phyloP scores from a whole-genome alignment of 2,797 vertebrate genomes.

The Microhierax caerulescens region DNA sequence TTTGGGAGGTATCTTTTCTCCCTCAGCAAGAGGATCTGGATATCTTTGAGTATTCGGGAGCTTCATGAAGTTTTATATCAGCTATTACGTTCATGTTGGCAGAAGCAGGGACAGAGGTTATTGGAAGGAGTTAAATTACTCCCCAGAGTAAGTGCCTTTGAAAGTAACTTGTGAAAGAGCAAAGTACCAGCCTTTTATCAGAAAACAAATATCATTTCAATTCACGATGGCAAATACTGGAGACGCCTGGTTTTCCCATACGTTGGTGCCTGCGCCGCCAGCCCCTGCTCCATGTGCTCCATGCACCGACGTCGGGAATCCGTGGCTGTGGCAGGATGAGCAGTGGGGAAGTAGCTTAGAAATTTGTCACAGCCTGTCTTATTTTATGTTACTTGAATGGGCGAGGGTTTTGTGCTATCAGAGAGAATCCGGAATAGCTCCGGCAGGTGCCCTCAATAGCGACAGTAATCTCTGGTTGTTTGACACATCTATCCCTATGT shows the following conservation, averaged over 20 bases:
- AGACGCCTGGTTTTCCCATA: neutral
- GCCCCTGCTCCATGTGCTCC: neutral
- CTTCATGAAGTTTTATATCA: neutral
- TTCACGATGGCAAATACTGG: neutral
- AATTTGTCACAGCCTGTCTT: conserved; percentile 15
- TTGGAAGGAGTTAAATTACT: conserved; percentile 40
- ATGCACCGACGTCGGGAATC: neutral
- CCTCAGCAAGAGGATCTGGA: neutral
- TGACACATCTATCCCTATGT: neutral
- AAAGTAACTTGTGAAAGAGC: neutral
- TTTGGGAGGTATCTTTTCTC: neutral
- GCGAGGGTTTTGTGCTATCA: neutral
- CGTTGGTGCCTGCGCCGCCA: neutral
- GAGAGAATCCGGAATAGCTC: neutral
- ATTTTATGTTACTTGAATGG: neutral
- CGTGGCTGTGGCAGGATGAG: neutral
- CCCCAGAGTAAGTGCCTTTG: neutral
- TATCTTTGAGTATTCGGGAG: neutral
- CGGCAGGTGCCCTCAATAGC: neutral
- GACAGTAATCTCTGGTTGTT: neutral
- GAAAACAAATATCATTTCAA: conserved; percentile 28
- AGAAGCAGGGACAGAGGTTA: neutral
- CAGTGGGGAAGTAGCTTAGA: neutral
- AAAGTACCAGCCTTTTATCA: conserved; percentile 50
- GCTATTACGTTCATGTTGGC: fast-evolving